Conservation (phyloP, 2,113 vertebrate species). For the Rattus rattus region DNA sequence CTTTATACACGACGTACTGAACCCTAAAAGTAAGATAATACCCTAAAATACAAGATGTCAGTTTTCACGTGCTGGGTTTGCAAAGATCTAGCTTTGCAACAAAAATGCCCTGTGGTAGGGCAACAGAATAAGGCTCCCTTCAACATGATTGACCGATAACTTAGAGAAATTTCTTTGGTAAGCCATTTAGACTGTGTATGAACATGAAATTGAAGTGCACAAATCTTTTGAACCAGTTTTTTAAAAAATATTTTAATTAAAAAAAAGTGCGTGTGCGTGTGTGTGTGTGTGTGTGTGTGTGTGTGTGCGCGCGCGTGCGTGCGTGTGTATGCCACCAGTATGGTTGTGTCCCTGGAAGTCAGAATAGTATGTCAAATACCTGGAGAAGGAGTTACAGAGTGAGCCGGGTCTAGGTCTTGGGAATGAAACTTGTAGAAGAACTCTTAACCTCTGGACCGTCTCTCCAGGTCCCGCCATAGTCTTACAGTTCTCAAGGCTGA, state of each 20-base stretch:
- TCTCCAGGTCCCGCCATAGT: no score
- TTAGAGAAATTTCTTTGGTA: background rate
- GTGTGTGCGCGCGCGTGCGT: no score
- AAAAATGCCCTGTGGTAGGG: background rate
- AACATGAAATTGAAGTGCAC: background rate
- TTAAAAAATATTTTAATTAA: background rate
- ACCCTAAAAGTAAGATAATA: slow-evolving; percentile 42
- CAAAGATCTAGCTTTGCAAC: slow-evolving; percentile 36
- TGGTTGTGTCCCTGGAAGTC: background rate
- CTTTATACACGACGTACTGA: background rate
- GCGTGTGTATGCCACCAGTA: no score
- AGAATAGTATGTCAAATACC: background rate
- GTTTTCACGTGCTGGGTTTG: slow-evolving; percentile 9
- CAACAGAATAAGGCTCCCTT: background rate
- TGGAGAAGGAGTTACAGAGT: background rate
- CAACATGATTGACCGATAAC: background rate
- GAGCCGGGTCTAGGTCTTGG: background rate
- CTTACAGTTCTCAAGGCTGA: background rate
- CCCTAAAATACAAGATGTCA: background rate
- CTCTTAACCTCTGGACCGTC: background rate
- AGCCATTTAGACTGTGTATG: background rate
- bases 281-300: background rate
- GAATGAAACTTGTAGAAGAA: background rate
- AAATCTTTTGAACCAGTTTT: background rate
- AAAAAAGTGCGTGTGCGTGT: background rate